Conservation (phyloP, 2,797 vertebrate species). For the Syndactyla subalaris region DNA sequence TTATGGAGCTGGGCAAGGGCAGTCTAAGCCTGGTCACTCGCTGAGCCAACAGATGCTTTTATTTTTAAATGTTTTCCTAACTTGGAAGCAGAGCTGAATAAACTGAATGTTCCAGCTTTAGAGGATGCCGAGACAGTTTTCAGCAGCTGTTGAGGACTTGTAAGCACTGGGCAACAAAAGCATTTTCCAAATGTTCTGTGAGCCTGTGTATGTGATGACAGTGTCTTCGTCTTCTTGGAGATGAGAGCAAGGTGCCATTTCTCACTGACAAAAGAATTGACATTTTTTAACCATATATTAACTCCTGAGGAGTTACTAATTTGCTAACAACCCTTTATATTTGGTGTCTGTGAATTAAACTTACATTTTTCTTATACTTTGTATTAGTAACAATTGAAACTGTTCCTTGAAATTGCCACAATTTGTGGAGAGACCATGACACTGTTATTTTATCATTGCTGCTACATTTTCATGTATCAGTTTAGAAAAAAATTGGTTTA, state of each 20-base stretch:
- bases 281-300: neutral
- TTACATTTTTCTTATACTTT: neutral
- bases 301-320: neutral
- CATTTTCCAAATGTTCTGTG: neutral
- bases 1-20: neutral
- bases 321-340: neutral
- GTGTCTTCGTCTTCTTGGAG: neutral
- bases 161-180: neutral
- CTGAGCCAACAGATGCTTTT: slow-evolving; percentile 50
- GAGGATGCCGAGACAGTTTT: neutral
- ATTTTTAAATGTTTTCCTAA: slow-evolving; percentile 30
- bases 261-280: neutral
- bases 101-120: neutral
- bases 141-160: slow-evolving; percentile 12
- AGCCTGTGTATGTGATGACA: neutral
- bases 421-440: neutral
- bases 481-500: neutral
- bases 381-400: neutral
- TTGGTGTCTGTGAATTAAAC: neutral
- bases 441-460: neutral
- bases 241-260: neutral
- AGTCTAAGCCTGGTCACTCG: neutral
- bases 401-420: neutral
- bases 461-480: neutral
- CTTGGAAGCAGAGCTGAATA: slow-evolving; percentile 35